Evolutionary conservation across 2,888 invertebrate genomes (phyloP), one percentile per base, ranked within the genome.

Genomic region (Lepidonotus clava): DNA sequence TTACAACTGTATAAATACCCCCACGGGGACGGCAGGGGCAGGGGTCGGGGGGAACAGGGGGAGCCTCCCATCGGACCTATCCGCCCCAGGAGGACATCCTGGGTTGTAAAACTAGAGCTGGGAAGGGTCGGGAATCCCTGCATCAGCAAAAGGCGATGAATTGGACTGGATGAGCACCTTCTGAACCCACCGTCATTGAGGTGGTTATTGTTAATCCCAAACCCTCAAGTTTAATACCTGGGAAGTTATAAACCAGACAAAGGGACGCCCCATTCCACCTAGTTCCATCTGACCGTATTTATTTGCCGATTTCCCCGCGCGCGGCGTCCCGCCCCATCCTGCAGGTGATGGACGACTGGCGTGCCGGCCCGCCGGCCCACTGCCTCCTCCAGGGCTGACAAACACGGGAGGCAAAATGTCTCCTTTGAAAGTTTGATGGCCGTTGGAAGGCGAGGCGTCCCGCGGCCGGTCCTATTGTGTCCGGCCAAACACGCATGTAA

Each of bases 371-470:
- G 0, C n/a, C 11, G 61, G 28, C 61, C 61, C 61, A 61, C 61
- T 61, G 61, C 61, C 28, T 61, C 61, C 61, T 14, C 61, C 28
- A 2, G 24, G 28, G 28, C 61, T 61, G 61, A 61, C 61, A 61
- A 61, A 61, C 61, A 61, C 61, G 24, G n/a, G 61, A 61, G 11
- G 61, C 76, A 6, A 40, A 76, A 40, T 76, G 76, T 76, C 21
- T 40, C 76, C 40, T 76, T 76, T 76, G 76, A 76, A 76, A 76
- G 76, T 76, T 76, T 76, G 76, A 76, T 76, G 76, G 38, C 76
- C 32, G 67, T n/a, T 28, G 67, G 67, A 67, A 28, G 36, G 67
- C 14, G 32, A 24, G 67, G 76, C 40, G 51, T 11, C 14, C 51
- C 18, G 18, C 38, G 61, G n/a, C 28, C 11, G 11, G 21, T 14